A percentile compares a stretch with the other conserved stretches of the same genome.
phyloP scores from a whole-genome alignment of 1,140 invertebrate genomes.

The Saccostrea echinata region DNA sequence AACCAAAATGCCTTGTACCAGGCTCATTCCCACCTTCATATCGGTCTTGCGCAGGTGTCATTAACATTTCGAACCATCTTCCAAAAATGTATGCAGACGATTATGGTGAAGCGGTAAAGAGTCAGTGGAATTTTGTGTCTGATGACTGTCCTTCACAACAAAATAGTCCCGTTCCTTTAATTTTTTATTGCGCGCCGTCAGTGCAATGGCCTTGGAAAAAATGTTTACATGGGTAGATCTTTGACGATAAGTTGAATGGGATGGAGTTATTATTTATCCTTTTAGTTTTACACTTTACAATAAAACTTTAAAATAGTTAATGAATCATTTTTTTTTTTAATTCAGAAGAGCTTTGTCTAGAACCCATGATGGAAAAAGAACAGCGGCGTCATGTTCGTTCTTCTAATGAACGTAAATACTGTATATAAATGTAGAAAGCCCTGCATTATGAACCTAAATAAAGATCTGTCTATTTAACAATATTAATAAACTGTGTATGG shows the following conservation, averaged over 20 bases:
- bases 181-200: slow-evolving; percentile 56
- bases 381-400: too few relatives aligned
- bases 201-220: slow-evolving; percentile 64
- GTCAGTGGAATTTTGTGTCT: slow-evolving; percentile 18
- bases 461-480: too few relatives aligned
- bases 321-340: background rate
- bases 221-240: background rate
- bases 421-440: too few relatives aligned
- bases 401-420: too few relatives aligned
- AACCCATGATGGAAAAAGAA: too few relatives aligned
- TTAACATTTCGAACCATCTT: slow-evolving; percentile 23
- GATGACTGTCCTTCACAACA: slow-evolving; percentile 11
- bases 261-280: background rate
- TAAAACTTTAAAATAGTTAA: background rate
- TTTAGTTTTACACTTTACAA: background rate
- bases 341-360: too few relatives aligned
- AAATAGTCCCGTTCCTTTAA: background rate
- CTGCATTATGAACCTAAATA: too few relatives aligned
- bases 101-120: slow-evolving; percentile 42
- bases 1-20: slow-evolving; percentile 47
- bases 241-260: background rate
- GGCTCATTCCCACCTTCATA: slow-evolving; percentile 9
- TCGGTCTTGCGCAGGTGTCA: slow-evolving; percentile 50
- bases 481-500: too few relatives aligned
- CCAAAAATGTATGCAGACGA: slow-evolving; percentile 52